Conservation (phyloP, 2,888 invertebrate species). For the Coelopa pilipes region DNA sequence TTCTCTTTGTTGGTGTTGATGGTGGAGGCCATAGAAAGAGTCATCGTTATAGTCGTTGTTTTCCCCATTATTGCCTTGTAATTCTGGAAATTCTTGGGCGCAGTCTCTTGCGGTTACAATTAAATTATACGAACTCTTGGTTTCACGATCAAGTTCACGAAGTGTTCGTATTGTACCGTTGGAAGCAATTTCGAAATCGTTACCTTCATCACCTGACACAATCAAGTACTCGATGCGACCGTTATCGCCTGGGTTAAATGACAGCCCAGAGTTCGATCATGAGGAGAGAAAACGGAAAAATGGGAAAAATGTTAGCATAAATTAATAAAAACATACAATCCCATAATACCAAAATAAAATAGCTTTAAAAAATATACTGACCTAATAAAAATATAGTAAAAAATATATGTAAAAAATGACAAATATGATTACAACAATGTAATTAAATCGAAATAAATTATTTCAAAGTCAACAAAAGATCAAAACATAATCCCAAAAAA, state of each 20-base stretch:
- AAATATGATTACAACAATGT: no score
- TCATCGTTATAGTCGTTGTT: conserved; percentile 33
- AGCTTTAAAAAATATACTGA: background rate
- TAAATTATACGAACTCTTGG: conserved; percentile 82
- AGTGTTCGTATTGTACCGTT: conserved; percentile 88
- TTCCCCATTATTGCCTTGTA: conserved; percentile 38
- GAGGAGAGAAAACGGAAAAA: conserved; percentile 7
- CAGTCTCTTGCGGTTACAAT: conserved; percentile 88
- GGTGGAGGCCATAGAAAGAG: conserved; percentile 20
- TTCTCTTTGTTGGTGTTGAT: conserved; percentile 41
- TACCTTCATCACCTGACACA: conserved; percentile 81
- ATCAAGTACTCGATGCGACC: conserved; percentile 86
- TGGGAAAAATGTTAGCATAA: background rate
- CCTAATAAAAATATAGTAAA: conserved; percentile 16
- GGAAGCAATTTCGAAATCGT: conserved; percentile 81
- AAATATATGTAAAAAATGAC: no score
- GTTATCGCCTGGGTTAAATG: conserved; percentile 76
- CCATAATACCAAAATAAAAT: no score
- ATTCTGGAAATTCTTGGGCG: conserved; percentile 72
- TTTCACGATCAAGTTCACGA: conserved; percentile 84
- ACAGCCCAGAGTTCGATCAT: conserved; percentile 11
- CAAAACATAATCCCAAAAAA: no score
- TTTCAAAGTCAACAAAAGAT: no score
- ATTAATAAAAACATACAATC: background rate
- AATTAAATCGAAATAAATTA: no score